These are phyloP conservation scores for Brachyopa scutellaris DNA, from an alignment of 2,888 invertebrate species.

Conservation along the genomic window DNA sequence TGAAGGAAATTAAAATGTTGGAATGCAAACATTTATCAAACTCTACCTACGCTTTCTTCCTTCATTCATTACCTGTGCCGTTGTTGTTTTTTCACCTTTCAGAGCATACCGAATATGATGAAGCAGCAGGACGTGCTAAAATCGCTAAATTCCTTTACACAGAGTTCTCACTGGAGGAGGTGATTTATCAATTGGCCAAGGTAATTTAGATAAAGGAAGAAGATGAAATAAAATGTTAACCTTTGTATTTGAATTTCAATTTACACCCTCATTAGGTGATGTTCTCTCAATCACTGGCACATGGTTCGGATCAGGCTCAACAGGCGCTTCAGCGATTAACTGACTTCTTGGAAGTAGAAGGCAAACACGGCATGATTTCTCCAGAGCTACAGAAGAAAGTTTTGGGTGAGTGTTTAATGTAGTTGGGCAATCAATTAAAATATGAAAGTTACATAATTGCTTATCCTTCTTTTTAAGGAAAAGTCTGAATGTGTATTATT, in stretches of 20 bases:
- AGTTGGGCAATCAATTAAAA: conserved; percentile 14
- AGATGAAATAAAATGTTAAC: conserved; percentile 30
- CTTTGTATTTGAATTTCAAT: neutral
- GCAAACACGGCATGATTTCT: conserved; percentile 88
- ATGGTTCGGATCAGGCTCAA: conserved; percentile 87
- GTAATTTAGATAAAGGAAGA: conserved; percentile 79
- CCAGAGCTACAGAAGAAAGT: conserved; percentile 90
- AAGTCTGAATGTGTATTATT: too few relatives aligned
- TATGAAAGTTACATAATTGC: neutral
- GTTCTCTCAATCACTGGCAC: conserved; percentile 89
- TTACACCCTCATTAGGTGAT: conserved; percentile 83
- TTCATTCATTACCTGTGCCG: too few relatives aligned
- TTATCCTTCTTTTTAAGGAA: neutral
- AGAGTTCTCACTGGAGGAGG: conserved; percentile 88
- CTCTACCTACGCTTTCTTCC: too few relatives aligned
- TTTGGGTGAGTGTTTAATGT: conserved; percentile 83
- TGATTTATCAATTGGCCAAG: conserved; percentile 91
- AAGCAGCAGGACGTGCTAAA: conserved; percentile 86
- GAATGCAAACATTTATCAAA: neutral
- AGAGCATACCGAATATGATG: conserved; percentile 84
- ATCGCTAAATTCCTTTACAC: conserved; percentile 88
- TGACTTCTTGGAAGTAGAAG: conserved; percentile 88
- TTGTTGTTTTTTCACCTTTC: too few relatives aligned
- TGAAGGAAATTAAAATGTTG: neutral
- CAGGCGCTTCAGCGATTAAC: conserved; percentile 89